Conservation (phyloP, 2,888 invertebrate species). For the Folsomia manolachei region DNA sequence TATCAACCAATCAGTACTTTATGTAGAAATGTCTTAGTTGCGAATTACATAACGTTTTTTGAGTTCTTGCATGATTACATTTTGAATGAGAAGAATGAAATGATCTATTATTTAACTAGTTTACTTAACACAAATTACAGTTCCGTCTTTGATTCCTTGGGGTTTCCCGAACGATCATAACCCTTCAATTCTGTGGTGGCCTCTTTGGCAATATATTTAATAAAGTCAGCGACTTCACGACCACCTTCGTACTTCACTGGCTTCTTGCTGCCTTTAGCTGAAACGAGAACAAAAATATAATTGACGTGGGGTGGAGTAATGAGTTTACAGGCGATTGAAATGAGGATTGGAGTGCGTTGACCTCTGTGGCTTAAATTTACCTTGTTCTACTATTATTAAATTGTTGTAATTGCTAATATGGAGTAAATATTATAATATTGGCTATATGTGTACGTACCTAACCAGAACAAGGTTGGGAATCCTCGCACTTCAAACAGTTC, state of each 20-base stretch:
- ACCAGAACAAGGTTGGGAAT: conserved; percentile 97
- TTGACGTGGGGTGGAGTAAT: too few relatives aligned
- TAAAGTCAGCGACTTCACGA: conserved; percentile 86
- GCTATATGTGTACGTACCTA: too few relatives aligned
- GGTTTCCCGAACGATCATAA: conserved; percentile 79
- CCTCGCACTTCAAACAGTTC: conserved; percentile 85
- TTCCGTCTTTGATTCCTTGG: conserved; percentile 63
- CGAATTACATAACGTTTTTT: background rate
- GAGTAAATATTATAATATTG: too few relatives aligned
- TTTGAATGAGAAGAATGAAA: background rate
- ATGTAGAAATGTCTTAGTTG: background rate
- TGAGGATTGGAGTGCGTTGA: too few relatives aligned
- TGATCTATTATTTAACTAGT: background rate
- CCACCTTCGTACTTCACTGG: conserved; percentile 90
- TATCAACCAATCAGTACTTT: background rate
- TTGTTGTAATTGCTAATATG: too few relatives aligned
- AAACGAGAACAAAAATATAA: too few relatives aligned
- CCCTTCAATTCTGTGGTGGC: conserved; percentile 82
- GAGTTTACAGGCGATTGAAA: too few relatives aligned
- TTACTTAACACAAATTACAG: conserved; percentile 56
- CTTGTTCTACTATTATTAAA: too few relatives aligned
- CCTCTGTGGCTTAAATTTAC: too few relatives aligned
- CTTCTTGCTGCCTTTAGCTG: conserved; percentile 76
- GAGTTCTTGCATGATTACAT: background rate
- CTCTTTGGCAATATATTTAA: conserved; percentile 90